Evolutionary conservation across 2,113 vertebrate species (phyloP).

Genomic region (Hippopotamus amphibius): DNA sequence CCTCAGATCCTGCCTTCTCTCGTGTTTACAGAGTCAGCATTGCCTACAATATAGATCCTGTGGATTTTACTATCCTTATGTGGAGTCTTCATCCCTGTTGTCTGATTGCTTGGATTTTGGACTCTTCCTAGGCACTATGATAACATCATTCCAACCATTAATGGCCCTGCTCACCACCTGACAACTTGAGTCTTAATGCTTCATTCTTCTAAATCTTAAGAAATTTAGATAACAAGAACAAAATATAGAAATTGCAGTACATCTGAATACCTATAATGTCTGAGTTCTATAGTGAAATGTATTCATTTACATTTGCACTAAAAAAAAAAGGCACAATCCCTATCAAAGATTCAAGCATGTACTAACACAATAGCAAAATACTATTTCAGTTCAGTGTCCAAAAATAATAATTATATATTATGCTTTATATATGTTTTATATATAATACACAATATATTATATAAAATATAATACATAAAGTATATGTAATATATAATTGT

Average conservation of each 20-base stretch:
- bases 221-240: not conserved
- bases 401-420: not conserved
- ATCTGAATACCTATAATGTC: not conserved
- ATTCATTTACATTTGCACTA: not conserved
- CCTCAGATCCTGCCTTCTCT: not conserved
- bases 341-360: not conserved
- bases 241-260: not conserved
- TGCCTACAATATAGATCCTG: not conserved
- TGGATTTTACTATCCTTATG: not conserved
- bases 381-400: not conserved
- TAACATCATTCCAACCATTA: not conserved
- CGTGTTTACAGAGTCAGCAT: not conserved
- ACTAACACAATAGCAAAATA: not conserved
- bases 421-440: not conserved
- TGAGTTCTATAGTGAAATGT: not conserved
- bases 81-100: not conserved
- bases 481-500: too few relatives aligned
- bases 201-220: not conserved
- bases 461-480: not conserved
- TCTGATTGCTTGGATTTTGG: not conserved
- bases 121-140: not conserved
- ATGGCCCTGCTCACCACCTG: not conserved
- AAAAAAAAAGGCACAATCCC: not conserved
- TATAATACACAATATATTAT: not conserved
- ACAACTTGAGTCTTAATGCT: not conserved